phyloP scores from a whole-genome alignment of 1,140 invertebrate genomes.

The Drosophila willistoni region DNA sequence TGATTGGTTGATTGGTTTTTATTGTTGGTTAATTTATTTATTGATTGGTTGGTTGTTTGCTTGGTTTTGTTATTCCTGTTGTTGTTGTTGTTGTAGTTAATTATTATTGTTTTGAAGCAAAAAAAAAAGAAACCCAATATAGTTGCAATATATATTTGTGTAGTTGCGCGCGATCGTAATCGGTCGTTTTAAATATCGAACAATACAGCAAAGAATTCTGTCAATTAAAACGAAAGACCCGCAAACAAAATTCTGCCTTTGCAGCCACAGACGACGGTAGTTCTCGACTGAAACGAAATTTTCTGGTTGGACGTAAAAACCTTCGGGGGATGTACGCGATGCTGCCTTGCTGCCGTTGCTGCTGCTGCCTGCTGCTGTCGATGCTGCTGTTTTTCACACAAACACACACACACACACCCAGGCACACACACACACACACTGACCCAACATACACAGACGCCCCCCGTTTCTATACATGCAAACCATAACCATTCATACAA shows the following conservation, averaged over 20 bases:
- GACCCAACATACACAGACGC: conserved; percentile 10
- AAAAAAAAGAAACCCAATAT: not conserved
- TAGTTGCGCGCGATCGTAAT: conserved; percentile 21
- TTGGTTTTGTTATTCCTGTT: too few relatives aligned
- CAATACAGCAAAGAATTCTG: conserved; percentile 51
- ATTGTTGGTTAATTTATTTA: too few relatives aligned
- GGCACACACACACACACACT: too few relatives aligned
- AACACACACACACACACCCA: not conserved
- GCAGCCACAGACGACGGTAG: conserved; percentile 82
- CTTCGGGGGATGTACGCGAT: conserved; percentile 79
- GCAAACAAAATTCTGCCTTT: conserved; percentile 81
- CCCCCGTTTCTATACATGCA: conserved; percentile 41
- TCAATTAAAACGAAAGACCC: conserved; percentile 70
- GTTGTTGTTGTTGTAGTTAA: conserved; percentile 21
- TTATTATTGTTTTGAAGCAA: conserved; percentile 24
- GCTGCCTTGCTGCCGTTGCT: conserved; percentile 41
- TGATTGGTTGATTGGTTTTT: too few relatives aligned
- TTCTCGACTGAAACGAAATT: conserved; percentile 83
- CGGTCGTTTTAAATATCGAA: conserved; percentile 40
- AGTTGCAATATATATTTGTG: conserved; percentile 22
- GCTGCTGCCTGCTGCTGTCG: conserved; percentile 45
- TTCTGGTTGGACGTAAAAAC: conserved; percentile 83
- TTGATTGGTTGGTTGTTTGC: too few relatives aligned
- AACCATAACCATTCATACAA: conserved; percentile 11
- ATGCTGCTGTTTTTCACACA: conserved; percentile 23